A percentile compares a stretch with the other conserved stretches of the same genome.
Evolutionary conservation across 2,888 invertebrate genomes (phyloP).

Genomic region (Folsomia candida): DNA sequence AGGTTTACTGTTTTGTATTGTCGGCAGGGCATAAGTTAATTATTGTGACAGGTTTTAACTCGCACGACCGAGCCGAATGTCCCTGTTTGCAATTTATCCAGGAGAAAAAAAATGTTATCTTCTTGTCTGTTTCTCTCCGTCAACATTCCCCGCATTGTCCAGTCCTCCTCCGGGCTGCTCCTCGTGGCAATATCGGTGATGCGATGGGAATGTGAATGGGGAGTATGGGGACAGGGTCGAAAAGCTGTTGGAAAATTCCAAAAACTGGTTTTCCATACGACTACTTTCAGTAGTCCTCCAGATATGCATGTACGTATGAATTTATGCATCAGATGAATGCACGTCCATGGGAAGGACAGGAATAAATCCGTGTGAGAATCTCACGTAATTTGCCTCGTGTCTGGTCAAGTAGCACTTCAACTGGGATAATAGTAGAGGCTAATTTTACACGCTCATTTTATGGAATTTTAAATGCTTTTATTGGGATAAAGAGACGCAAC

Average conservation of each 20-base stretch:
- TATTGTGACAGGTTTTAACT: background rate
- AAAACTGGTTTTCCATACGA: slow-evolving; percentile 6
- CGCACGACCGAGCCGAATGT: background rate
- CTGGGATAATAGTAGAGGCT: background rate
- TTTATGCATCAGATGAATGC: no score
- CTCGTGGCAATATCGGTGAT: no score
- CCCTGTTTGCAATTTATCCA: background rate
- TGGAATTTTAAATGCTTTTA: no score
- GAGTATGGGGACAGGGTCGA: background rate
- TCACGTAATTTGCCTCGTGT: slow-evolving; percentile 8
- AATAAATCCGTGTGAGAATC: slow-evolving; percentile 7
- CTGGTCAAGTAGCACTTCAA: slow-evolving; percentile 5
- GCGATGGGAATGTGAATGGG: background rate
- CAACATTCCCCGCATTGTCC: background rate
- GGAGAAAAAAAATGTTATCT: background rate
- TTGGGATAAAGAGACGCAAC: no score
- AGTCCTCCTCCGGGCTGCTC: no score
- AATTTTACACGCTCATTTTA: background rate
- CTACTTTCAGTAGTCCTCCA: no score
- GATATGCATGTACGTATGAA: no score
- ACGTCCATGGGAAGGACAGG: background rate
- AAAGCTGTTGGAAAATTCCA: slow-evolving; percentile 1
- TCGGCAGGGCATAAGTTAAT: slow-evolving; percentile 1
- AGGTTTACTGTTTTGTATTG: background rate
- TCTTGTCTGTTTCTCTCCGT: background rate